Evolutionary conservation across 2,888 invertebrate species (phyloP).

Genomic region (Biston betularia): DNA sequence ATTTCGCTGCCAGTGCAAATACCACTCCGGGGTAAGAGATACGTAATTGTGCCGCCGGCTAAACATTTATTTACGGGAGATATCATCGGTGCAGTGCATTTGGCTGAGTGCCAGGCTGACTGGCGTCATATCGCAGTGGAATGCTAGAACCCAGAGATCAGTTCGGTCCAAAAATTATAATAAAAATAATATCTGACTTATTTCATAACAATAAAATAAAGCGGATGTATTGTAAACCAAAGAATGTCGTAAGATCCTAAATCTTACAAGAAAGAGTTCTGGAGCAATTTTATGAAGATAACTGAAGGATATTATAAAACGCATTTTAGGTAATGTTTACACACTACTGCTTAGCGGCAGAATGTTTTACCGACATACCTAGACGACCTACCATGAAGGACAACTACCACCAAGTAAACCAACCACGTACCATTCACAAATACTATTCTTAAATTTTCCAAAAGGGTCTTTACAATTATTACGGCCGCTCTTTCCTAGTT

Average conservation of each 20-base stretch:
- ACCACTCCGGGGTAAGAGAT: conserved; percentile 8
- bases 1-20: conserved; percentile 4
- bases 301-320: too few relatives aligned
- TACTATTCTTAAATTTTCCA: too few relatives aligned
- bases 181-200: background rate
- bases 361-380: too few relatives aligned
- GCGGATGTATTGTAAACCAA: background rate
- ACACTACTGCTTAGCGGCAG: too few relatives aligned
- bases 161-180: background rate
- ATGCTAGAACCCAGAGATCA: conserved; percentile 45
- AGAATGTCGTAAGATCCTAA: background rate
- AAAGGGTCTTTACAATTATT: background rate
- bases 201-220: background rate
- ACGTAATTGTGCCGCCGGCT: conserved; percentile 18
- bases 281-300: too few relatives aligned
- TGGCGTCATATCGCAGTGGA: conserved; percentile 43
- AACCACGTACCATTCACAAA: too few relatives aligned
- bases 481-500: background rate
- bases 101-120: conserved; percentile 23
- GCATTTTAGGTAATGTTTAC: too few relatives aligned
- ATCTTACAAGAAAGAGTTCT: too few relatives aligned
- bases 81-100: conserved; percentile 26
- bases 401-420: too few relatives aligned
- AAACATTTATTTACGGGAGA: conserved; percentile 31
- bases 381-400: too few relatives aligned